Evolutionary conservation across 2,797 vertebrate species (phyloP).

Genomic region (Oophaga sylvatica): DNA sequence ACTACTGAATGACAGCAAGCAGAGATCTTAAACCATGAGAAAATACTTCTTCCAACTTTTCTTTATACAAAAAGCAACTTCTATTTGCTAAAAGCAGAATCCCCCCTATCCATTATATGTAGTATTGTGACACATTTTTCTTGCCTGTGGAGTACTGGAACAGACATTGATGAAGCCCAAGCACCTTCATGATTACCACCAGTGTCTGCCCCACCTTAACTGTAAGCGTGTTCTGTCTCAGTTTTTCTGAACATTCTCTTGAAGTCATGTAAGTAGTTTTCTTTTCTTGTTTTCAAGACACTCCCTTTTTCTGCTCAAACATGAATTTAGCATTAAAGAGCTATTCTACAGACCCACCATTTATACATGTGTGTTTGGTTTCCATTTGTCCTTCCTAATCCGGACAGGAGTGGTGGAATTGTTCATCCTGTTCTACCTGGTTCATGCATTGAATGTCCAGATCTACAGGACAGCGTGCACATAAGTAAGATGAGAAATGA

Average conservation of each 20-base stretch:
- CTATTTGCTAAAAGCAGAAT: neutral
- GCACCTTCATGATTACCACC: neutral
- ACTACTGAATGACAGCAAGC: too few relatives aligned
- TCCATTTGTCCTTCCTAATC: neutral
- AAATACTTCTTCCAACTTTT: too few relatives aligned
- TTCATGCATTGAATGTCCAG: neutral
- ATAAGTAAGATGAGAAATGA: too few relatives aligned
- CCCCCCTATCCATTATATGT: neutral
- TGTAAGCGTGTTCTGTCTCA: neutral
- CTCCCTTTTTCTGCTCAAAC: neutral
- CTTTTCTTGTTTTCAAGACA: neutral
- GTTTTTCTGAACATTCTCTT: neutral
- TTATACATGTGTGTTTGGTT: neutral
- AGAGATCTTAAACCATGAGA: too few relatives aligned
- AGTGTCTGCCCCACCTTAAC: constrained; percentile 20
- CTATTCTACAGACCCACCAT: neutral
- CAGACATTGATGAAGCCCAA: neutral
- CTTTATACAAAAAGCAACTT: neutral
- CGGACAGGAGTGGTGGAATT: too few relatives aligned
- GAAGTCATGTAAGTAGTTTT: constrained; percentile 2
- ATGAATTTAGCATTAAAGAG: neutral
- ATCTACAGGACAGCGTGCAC: neutral
- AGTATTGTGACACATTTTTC: neutral
- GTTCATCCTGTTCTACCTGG: neutral
- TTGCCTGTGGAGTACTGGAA: neutral